phyloP scores from a whole-genome alignment of 1,140 invertebrate genomes.

The Charaxes varanes region DNA sequence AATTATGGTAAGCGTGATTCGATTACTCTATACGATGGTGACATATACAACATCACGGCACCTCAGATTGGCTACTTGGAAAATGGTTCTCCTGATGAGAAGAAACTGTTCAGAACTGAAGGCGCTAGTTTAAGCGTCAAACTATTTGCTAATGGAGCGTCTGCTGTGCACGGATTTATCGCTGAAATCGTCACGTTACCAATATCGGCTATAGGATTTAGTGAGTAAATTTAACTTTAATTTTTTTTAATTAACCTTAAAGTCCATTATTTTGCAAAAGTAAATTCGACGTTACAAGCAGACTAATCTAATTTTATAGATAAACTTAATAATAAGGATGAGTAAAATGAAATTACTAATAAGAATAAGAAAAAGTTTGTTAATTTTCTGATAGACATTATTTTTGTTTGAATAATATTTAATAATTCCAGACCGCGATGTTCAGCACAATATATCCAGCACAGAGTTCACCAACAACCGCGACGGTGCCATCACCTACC shows the following conservation, averaged over 20 bases:
- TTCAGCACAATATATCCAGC: slow-evolving; percentile 93
- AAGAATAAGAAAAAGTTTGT: too few relatives aligned
- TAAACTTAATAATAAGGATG: too few relatives aligned
- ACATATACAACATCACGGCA: slow-evolving; percentile 91
- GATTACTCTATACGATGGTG: slow-evolving; percentile 92
- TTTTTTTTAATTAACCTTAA: not conserved
- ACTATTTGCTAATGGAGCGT: slow-evolving; percentile 95
- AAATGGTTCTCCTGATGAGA: slow-evolving; percentile 81
- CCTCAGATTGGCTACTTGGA: slow-evolving; percentile 82
- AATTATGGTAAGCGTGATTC: slow-evolving; percentile 88
- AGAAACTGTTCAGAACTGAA: slow-evolving; percentile 83
- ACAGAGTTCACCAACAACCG: slow-evolving; percentile 89
- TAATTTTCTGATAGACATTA: too few relatives aligned
- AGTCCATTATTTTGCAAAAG: too few relatives aligned
- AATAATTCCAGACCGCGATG: slow-evolving; percentile 85
- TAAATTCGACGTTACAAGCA: too few relatives aligned
- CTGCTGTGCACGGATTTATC: slow-evolving; percentile 95
- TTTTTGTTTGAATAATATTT: not conserved
- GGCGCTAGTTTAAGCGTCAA: slow-evolving; percentile 91
- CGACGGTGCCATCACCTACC: slow-evolving; percentile 90
- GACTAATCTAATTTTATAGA: too few relatives aligned
- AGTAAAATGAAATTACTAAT: too few relatives aligned
- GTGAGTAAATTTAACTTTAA: slow-evolving; percentile 76
- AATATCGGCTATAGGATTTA: slow-evolving; percentile 90
- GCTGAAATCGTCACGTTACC: slow-evolving; percentile 97